A percentile compares a stretch with the other conserved stretches of the same genome.
phyloP scores from a whole-genome alignment of 2,888 invertebrate species.

The Leucophenga maculata region DNA sequence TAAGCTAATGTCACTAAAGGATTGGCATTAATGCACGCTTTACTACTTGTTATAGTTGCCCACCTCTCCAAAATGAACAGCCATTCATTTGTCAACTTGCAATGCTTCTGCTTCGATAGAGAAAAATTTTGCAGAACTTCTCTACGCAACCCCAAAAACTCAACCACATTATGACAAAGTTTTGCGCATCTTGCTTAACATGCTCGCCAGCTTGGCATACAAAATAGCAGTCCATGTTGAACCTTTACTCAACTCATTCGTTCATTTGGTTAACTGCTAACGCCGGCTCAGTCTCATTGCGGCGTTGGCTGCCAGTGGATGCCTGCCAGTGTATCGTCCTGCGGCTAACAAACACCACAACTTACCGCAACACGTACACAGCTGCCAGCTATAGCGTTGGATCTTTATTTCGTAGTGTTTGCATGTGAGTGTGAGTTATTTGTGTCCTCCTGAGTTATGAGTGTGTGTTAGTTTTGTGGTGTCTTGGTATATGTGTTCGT shows the following conservation, averaged over 20 bases:
- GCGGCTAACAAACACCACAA: conserved; percentile 42
- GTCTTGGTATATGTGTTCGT: conserved; percentile 33
- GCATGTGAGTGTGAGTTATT: neutral
- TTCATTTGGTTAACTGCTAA: neutral
- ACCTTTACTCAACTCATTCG: conserved; percentile 11
- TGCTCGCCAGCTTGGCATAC: conserved; percentile 24
- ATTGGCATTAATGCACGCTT: conserved; percentile 29
- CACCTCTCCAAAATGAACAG: conserved; percentile 23
- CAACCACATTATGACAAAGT: conserved; percentile 45
- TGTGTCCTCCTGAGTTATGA: no score
- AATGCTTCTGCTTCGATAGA: conserved; percentile 39
- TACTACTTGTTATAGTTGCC: neutral
- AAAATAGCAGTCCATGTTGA: conserved; percentile 8
- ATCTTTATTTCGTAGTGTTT: neutral
- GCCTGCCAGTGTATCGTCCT: conserved; percentile 21
- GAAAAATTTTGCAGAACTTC: conserved; percentile 56
- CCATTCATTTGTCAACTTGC: conserved; percentile 62
- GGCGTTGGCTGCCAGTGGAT: neutral
- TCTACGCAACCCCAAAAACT: conserved; percentile 49
- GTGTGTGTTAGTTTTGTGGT: conserved; percentile 15
- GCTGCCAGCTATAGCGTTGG: neutral
- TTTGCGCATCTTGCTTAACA: conserved; percentile 18
- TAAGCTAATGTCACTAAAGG: conserved; percentile 44
- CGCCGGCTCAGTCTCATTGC: neutral
- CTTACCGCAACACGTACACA: conserved; percentile 41